Evolutionary conservation across 2,888 invertebrate species (phyloP).

Genomic region (Uropetala carovei): DNA sequence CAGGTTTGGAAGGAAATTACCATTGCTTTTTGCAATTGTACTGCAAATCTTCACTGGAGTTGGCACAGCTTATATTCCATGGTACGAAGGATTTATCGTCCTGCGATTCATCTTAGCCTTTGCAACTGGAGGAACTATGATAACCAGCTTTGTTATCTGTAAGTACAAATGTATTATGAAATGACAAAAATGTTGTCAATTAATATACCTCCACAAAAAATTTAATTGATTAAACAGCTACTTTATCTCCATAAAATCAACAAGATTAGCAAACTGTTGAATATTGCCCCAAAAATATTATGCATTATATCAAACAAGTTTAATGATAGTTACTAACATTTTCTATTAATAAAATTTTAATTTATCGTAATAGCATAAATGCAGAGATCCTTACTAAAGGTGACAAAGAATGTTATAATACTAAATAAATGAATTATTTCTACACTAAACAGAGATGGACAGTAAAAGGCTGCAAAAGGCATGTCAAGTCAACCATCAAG

Average conservation of each 20-base stretch:
- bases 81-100: conserved; percentile 82
- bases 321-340: not conserved
- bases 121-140: conserved; percentile 90
- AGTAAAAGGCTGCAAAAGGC: too few relatives aligned
- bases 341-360: too few relatives aligned
- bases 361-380: too few relatives aligned
- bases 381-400: too few relatives aligned
- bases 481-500: too few relatives aligned
- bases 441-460: too few relatives aligned
- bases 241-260: too few relatives aligned
- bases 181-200: not conserved
- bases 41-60: conserved; percentile 85
- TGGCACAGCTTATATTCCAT: conserved; percentile 83
- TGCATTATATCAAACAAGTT: not conserved
- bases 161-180: conserved; percentile 77
- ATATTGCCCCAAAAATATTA: too few relatives aligned
- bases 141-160: conserved; percentile 83
- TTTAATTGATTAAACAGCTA: not conserved
- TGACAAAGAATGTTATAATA: too few relatives aligned
- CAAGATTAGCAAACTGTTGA: too few relatives aligned
- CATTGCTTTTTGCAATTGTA: conserved; percentile 84
- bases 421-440: too few relatives aligned
- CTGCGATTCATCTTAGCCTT: conserved; percentile 85
- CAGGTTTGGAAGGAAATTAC: conserved; percentile 86
- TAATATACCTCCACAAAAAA: not conserved